Evolutionary conservation across 2,797 vertebrate species (phyloP), one percentile per base, ranked within the genome.

Genomic region (Falco cherrug): DNA sequence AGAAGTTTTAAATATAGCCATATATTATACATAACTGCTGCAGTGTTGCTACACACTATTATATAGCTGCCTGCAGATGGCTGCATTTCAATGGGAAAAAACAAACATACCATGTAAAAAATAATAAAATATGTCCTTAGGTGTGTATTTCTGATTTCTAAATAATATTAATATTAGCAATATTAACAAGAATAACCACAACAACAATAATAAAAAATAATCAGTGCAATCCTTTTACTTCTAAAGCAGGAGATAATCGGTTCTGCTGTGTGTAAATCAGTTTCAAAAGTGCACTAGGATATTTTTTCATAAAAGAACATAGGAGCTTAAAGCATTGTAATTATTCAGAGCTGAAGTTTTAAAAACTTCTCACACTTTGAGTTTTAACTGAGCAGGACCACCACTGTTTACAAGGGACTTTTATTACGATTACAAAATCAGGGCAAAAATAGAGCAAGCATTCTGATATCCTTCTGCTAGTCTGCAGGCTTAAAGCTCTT

Each of bases 11-110:
- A 91, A 78, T 61, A 65, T 29, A 78, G 50, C 33, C 26, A 75
- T 53, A 57, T 64, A 78, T 64, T 60, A 63, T 37, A 61, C 5
- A 37, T 70, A 75, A 87, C 33, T 70, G 11, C 50, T 86, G n/a
- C 26, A 41, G 45, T 47, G 53, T 77, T 71, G 24, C 41, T 93
- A 75, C 2, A 69, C 76, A 75, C 61, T 91, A 19, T 95, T 91
- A 75, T 48, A 29, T 35, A 94, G 65, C 69, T 87, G 87, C 94
- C 95, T 96, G 94, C 92, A 97, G 96, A 91, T 94, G 96, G 94
- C 94, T 96, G 84, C 92, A 93, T 93, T 91, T 94, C 87, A 96
- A 65, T 80, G 79, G 53, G 9, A 26, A 87, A 86, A 92, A 89
- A 43, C 0, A 43, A 43, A 43, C 4, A 65, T 29, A 53, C 12